Evolutionary conservation across 2,113 vertebrate genomes (phyloP).

Genomic region (Mohoua ochrocephala): DNA sequence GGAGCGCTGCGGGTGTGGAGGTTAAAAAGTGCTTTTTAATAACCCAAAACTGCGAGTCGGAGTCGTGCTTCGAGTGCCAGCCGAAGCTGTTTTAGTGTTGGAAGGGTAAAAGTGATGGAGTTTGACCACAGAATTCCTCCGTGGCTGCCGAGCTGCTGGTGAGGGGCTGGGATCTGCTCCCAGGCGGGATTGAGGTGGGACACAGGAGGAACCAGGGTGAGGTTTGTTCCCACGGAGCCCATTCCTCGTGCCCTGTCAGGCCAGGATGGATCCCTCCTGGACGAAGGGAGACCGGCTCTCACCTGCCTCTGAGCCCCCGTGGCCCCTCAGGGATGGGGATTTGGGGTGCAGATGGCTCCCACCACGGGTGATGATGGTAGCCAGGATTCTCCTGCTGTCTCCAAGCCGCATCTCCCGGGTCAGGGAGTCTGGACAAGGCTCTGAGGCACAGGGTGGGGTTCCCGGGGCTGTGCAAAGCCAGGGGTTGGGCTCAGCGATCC

Average conservation of each 20-base stretch:
- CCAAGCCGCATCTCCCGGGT: neutral
- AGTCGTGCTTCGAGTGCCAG: neutral
- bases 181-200: neutral
- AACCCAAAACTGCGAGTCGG: neutral
- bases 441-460: neutral
- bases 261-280: neutral
- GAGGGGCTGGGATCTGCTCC: neutral
- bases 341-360: neutral
- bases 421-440: neutral
- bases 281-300: neutral
- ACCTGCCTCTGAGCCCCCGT: accelerated
- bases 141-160: neutral
- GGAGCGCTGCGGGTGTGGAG: neutral
- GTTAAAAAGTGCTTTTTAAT: neutral
- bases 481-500: neutral
- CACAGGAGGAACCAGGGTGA: neutral
- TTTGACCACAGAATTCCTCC: neutral
- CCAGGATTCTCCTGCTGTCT: neutral
- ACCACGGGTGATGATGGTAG: accelerated
- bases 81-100: neutral
- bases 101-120: neutral
- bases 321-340: neutral
- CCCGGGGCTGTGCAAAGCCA: neutral
- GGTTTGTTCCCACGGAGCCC: neutral
- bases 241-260: neutral